Evolutionary conservation across 2,113 vertebrate genomes (phyloP), one percentile per base, ranked within the genome.

Genomic region (Neodon shergylaensis): DNA sequence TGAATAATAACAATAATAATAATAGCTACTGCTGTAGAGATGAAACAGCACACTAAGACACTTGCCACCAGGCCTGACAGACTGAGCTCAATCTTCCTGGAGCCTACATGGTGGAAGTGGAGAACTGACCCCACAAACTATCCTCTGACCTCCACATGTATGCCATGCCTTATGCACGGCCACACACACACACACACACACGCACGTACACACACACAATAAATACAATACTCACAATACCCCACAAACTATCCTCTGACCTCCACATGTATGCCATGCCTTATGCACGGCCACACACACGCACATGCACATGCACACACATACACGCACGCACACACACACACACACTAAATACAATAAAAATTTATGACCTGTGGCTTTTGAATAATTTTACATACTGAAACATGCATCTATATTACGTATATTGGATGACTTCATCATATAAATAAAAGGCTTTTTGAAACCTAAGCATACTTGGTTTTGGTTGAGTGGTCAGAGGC

Each of bases 391-490:
- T 91, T 47, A 68, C 26, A 95, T 44, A 91, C 72, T 39, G 81
- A 96, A 96, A 88, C 52, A 78, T 66, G 47, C 26, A 26, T 93
- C 61, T 96, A 22, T 52, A 65, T 74, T 93, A 16, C 74, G 28
- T 8, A 44, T 61, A 74, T 96, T 33, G 31, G 81, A 58, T 94
- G 49, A 89, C 33, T 96, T 61, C 68, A 81, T 16, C 16, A 70
- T 91, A 90, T 91, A 90, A 91, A 95, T 97, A 88, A 61, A 94
- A 84, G 63, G 13, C 52, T 78, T 63, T 87, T 91, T 96, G 44
- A 93, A 96, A 94, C 87, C 61, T 22, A 76, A 79, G 54, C 70
- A 72, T n/a, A 90, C 13, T 77, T 92, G 84, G 72, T 72, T 92
- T 90, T 24, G 33, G 68, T 78, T 95, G 82, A 91, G 49, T 78